A percentile compares a stretch with the other conserved stretches of the same genome.
These are phyloP conservation scores for Oncorhynchus masou DNA, from an alignment of 2,113 vertebrate species.

Conservation along the genomic window DNA sequence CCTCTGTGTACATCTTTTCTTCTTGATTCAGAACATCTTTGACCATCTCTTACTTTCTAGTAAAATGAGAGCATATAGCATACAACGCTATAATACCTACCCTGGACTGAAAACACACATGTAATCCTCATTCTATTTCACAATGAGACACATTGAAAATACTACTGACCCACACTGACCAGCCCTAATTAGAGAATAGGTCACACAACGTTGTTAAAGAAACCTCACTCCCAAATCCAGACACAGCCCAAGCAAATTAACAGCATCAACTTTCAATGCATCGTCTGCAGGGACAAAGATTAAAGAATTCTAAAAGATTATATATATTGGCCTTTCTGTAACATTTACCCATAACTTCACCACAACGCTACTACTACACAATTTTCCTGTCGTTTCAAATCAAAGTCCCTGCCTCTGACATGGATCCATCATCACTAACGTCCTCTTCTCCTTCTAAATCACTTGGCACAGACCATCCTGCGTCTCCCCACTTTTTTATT, in stretches of 20 bases:
- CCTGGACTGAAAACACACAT: slow-evolving; percentile 26
- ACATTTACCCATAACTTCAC: slow-evolving; percentile 42
- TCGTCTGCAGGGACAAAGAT: slow-evolving; percentile 14
- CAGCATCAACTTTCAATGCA: slow-evolving; percentile 22
- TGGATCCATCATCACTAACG: slow-evolving; percentile 28
- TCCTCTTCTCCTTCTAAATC: slow-evolving; percentile 50
- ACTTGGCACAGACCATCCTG: slow-evolving; percentile 18
- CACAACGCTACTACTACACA: slow-evolving; percentile 21
- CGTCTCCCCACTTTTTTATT: slow-evolving; percentile 25
- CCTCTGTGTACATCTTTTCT: background rate
- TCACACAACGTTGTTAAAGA: background rate
- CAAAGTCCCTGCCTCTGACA: slow-evolving; percentile 64
- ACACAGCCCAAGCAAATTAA: slow-evolving; percentile 11
- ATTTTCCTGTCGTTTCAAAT: slow-evolving; percentile 11
- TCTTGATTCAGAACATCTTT: background rate
- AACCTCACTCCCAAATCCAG: background rate
- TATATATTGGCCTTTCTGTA: background rate
- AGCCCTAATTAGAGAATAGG: background rate
- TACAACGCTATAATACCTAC: slow-evolving; percentile 30
- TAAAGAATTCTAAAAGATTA: background rate
- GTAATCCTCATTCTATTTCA: slow-evolving; percentile 24
- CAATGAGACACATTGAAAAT: slow-evolving; percentile 14
- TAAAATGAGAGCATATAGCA: slow-evolving; percentile 2
- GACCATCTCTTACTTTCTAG: background rate
- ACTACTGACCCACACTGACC: background rate